Base-by-base conservation (phyloP, 2,888 invertebrate species). In the Drosophila parthenogenetica region DNA sequence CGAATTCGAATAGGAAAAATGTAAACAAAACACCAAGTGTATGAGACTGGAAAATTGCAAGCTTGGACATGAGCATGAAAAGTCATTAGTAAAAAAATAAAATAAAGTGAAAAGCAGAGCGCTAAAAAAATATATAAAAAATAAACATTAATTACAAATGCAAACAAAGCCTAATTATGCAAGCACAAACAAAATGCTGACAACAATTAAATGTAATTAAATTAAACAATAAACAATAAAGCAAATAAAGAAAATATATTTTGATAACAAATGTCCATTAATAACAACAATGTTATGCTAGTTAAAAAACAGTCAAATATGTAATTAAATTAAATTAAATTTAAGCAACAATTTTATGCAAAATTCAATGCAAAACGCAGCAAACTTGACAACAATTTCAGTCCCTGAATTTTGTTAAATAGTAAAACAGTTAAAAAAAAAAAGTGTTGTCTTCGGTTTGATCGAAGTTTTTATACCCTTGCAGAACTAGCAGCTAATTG, bases 1-100 rank as follows among this genome's bases (percentile, higher is more conserved):
- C 32, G 3, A 35, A 35, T 3, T 4, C 3, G 35, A 35, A 35
- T 51, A 7, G 22, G 2, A 10, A 35, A 17, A 37, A 42, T 49
- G 50, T 14, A 46, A 40, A 37, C 57, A 5, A 48, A 55, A 58
- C 55, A 69, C 49, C 64, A 74, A 66, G 67, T 69, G 68, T 49
- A 80, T 63, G 85, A 85, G 79, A 82, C 79, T 79, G 76, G 67
- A 69, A 71, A 68, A 45, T 49, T 51, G 73, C 51, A 48, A 53
- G 45, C 17, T 19, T 25, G 17, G 37, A 40, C 17, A 43, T 16
- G 11, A 37, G 48, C 35, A 13, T n/a, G 45, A 43, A 32, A 57
- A 58, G 16, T 66, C 46, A 39, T 51, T 46, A 54, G 50, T 10
- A 54, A 59, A 55, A 61, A 59, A 48, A 35, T 35, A 13, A 35